phyloP scores from a whole-genome alignment of 2,797 vertebrate genomes.

The Trichosurus vulpecula region DNA sequence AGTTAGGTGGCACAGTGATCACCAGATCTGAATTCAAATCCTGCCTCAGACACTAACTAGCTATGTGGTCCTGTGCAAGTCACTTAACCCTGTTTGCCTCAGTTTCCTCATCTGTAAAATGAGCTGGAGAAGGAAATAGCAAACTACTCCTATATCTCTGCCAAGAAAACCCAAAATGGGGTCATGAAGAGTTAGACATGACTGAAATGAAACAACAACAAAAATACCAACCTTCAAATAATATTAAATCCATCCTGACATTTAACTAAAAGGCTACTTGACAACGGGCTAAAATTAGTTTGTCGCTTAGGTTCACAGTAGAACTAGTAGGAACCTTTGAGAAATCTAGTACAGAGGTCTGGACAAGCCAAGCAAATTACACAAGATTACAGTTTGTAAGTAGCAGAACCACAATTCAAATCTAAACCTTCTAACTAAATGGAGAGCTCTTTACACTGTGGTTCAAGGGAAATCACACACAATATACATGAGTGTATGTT shows the following conservation, averaged over 20 bases:
- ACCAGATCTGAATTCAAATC: no score
- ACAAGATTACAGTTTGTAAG: background rate
- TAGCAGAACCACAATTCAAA: background rate
- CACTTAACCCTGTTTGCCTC: no score
- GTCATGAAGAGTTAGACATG: no score
- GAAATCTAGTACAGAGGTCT: background rate
- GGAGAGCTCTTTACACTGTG: background rate
- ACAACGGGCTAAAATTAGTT: background rate
- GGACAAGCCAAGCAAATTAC: background rate
- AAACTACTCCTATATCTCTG: no score
- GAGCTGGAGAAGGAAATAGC: no score
- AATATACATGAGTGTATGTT: background rate
- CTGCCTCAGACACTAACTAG: no score
- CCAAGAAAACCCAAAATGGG: no score
- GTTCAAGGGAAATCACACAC: background rate
- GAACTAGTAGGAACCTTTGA: background rate
- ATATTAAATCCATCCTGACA: background rate
- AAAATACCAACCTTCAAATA: background rate
- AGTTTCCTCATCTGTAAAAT: no score
- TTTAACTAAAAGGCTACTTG: background rate
- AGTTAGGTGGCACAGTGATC: no score
- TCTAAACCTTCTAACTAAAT: background rate
- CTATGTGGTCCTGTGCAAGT: no score
- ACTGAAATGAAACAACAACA: background rate
- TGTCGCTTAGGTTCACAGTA: background rate